Base-by-base conservation (phyloP, 2,888 invertebrate species). In the Bruchidius siliquastri region DNA sequence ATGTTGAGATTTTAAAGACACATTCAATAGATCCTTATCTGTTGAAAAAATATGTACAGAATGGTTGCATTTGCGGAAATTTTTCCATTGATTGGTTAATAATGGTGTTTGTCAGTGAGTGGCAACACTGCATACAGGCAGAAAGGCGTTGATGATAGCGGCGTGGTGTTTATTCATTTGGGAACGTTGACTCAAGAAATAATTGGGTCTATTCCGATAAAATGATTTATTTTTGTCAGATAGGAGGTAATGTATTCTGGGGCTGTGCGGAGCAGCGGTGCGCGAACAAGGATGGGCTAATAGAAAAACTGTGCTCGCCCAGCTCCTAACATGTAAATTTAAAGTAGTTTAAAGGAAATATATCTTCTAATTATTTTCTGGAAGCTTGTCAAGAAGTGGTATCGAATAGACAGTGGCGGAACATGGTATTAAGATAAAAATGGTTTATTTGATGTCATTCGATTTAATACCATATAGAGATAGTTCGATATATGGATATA, bases 331-430 rank as follows among this genome's bases (percentile, higher is more conserved):
- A 78, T 78, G 82, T 80, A 82, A 83, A 83, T 83, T 80, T 76
- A 74, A 77, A 79, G 78, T 79, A 78, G 80, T 79, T 80, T 81
- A 75, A 78, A 76, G 78, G 78, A 77, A 77, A 77, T 77, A 76
- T 77, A 77, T 75, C 76, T 77, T 82, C 81, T 83, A 83, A 84
- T 84, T 84, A 83, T 83, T 82, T 84, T 81, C 79, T 83, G 83
- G 82, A 81, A 79, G 81, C 80, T 76, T 80, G 82, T 82, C 81
- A 82, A 82, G 81, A 74, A 75, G 30, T 73, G 4, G 20, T 18
- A 21, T 69, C 18, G 69, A 21, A 13, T 49, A 8, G 49, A 49
- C 71, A 70, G 68, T 74, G 70, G 70, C 70, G 20, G 22, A 70
- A 4, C 70, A 49, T 13, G 49, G 18, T 1, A 49, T 49, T 13